Evolutionary conservation across 2,797 vertebrate species (phyloP), one percentile per base, ranked within the genome.

Genomic region (Silurus lanzhouensis): DNA sequence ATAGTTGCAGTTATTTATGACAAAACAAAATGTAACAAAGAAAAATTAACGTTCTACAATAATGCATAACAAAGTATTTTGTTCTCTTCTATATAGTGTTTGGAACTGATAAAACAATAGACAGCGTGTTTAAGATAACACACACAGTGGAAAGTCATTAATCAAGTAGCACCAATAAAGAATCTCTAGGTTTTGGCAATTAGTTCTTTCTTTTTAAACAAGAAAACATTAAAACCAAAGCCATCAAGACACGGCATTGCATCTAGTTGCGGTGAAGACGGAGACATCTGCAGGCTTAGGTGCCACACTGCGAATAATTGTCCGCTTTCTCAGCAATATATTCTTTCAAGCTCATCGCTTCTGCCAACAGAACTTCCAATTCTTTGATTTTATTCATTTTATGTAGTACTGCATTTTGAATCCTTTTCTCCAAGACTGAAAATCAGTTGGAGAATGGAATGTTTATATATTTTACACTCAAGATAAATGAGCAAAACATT

Each of bases 351-450:
- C 91, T 84, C 63, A 94, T 93, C 13, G 92, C 96, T 27, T 82
- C 82, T 72, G 94, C 82, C 81, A 96, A 91, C 46, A 97, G 85
- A 72, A 84, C 68, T 55, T 90, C 92, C 60, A 97, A 90, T 85
- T 95, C 94, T 38, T 91, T 89, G 52, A 88, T 93, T 90, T 96
- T 97, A 5, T 95, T 89, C 84, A 94, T 90, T 89, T 95, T 96
- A 22, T 79, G 93, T 89, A 90, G 88, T 81, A 93, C 91, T 84
- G 95, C 90, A 58, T 93, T 87, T 86, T 93, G 89, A 87, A 97
- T 96, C 90, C 89, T 96, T 91, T 94, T 92, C 93, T 97, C 96
- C 92, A 98, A 90, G 83, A 95, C 97, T 97, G 89, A 95, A 84
- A 87, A 52, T 46, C 91, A 89, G 92, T 80, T 52, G 19, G 64